These are phyloP conservation scores for Sprattus sprattus DNA, from an alignment of 2,113 vertebrate genomes.

Conservation along the genomic window DNA sequence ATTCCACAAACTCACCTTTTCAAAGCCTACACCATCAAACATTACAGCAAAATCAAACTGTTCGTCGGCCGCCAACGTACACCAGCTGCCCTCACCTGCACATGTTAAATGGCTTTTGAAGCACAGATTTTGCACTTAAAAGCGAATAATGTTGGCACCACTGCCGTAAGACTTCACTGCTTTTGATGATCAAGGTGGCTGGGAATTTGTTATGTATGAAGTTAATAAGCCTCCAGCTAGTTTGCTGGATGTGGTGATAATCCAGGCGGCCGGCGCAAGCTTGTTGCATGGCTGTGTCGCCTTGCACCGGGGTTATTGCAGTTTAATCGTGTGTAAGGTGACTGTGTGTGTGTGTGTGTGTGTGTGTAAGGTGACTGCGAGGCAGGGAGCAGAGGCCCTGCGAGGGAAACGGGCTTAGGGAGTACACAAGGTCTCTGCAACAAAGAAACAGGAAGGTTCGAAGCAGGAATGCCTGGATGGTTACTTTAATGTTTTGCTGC, in stretches of 20 bases:
- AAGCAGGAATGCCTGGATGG: constrained; percentile 3
- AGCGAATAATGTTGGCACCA: not conserved
- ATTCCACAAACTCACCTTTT: not conserved
- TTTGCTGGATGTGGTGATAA: not conserved
- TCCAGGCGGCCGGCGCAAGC: not conserved
- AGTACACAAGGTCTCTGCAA: not conserved
- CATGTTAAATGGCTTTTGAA: not conserved
- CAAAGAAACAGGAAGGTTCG: not conserved
- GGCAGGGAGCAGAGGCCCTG: not conserved
- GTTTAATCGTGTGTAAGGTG: not conserved
- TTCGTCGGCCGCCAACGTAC: not conserved
- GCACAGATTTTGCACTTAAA: not conserved
- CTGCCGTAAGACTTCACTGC: not conserved
- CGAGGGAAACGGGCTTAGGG: not conserved
- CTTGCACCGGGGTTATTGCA: not conserved
- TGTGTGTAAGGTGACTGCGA: not conserved
- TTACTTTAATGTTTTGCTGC: not conserved
- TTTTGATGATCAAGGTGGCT: not conserved
- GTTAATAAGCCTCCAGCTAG: constrained; percentile 1
- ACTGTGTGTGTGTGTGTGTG: no score
- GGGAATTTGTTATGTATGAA: not conserved
- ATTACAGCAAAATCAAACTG: not conserved
- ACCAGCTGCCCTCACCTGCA: not conserved
- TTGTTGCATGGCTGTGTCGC: no score
- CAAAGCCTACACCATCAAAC: not conserved